phyloP scores from a whole-genome alignment of 2,797 vertebrate species.

The Crocodylus rhombifer region DNA sequence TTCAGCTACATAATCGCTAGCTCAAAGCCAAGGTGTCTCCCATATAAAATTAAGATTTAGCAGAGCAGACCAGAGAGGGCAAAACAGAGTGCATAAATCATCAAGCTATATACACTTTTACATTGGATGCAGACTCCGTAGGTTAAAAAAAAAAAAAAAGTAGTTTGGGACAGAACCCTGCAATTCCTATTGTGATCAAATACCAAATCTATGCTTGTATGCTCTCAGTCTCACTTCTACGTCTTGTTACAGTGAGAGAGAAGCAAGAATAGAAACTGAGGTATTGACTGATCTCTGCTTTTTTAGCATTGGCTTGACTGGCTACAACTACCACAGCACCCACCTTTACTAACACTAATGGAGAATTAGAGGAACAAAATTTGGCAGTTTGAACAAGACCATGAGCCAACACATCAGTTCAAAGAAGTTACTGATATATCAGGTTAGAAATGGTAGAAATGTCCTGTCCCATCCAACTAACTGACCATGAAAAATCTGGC shows the following conservation, averaged over 20 bases:
- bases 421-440: background rate
- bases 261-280: background rate
- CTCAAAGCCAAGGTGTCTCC: background rate
- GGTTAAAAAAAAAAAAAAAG: too few relatives aligned
- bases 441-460: background rate
- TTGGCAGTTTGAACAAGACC: background rate
- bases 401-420: background rate
- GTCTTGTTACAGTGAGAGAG: too few relatives aligned
- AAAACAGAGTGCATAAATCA: background rate
- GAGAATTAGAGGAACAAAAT: background rate
- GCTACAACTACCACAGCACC: background rate
- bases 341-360: background rate
- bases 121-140: too few relatives aligned
- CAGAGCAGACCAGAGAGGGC: background rate
- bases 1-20: background rate
- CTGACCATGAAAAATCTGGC: background rate
- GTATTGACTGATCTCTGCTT: background rate
- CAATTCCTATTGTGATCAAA: background rate
- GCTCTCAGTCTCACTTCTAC: background rate
- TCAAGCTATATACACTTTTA: background rate
- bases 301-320: background rate
- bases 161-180: too few relatives aligned
- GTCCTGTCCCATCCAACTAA: background rate
- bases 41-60: background rate
- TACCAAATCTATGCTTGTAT: background rate